A percentile compares a stretch with the other conserved stretches of the same genome.
phyloP scores from a whole-genome alignment of 2,888 invertebrate species.

The Drosophila gaucha region DNA sequence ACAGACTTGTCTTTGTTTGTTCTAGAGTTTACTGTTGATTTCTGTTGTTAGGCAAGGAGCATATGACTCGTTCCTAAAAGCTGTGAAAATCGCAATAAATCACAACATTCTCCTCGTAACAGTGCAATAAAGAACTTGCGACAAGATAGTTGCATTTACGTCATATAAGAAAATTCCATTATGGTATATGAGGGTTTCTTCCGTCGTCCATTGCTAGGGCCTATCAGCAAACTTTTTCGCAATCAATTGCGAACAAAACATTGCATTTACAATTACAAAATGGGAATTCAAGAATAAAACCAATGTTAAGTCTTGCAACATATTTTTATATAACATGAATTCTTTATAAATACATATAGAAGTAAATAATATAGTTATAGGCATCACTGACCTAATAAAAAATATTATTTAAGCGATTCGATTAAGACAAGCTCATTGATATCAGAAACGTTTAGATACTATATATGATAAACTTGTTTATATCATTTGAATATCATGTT shows the following conservation, averaged over 20 bases:
- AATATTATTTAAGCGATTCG: background rate
- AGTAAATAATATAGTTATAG: background rate
- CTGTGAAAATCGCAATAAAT: conserved; percentile 20
- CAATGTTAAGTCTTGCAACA: background rate
- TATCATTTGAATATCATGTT: background rate
- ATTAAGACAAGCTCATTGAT: background rate
- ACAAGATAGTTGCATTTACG: conserved; percentile 18
- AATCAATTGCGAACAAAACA: background rate
- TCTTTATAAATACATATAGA: too few relatives aligned
- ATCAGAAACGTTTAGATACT: too few relatives aligned
- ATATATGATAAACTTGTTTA: background rate
- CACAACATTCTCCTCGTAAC: conserved; percentile 18
- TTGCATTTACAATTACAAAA: background rate
- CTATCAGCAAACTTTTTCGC: background rate
- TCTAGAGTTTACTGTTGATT: background rate
- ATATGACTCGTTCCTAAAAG: conserved; percentile 1
- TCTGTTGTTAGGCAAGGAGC: background rate
- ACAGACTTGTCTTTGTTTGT: too few relatives aligned
- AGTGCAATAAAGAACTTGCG: conserved; percentile 13
- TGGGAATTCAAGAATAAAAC: background rate
- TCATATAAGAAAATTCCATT: conserved; percentile 14
- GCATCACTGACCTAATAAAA: background rate
- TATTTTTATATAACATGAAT: background rate
- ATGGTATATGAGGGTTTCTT: background rate
- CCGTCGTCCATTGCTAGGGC: background rate